Percentiles rank a stretch among this genome's conserved stretches.
Evolutionary conservation across 2,888 invertebrate genomes (phyloP).

Genomic region (Orchesella flavescens): DNA sequence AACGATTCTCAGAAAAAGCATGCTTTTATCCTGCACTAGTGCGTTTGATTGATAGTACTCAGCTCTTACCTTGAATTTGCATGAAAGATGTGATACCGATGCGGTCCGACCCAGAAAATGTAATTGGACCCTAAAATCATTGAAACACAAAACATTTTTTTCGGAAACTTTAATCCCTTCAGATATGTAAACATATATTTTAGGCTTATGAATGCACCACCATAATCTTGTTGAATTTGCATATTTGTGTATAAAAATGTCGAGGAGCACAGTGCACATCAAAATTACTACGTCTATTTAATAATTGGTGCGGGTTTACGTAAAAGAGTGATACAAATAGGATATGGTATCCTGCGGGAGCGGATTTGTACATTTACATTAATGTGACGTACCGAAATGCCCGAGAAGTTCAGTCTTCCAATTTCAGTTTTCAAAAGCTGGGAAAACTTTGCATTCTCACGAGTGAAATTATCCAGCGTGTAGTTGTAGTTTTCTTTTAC

Average conservation of each 20-base stretch:
- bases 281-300: too few relatives aligned
- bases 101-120: conserved; percentile 90
- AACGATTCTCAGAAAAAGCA: background rate
- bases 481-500: conserved; percentile 75
- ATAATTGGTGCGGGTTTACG: too few relatives aligned
- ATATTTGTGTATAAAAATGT: too few relatives aligned
- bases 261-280: too few relatives aligned
- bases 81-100: conserved; percentile 90
- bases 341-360: too few relatives aligned
- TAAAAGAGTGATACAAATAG: too few relatives aligned
- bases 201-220: too few relatives aligned
- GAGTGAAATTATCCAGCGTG: conserved; percentile 81
- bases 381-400: conserved; percentile 84
- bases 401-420: conserved; percentile 84
- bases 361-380: too few relatives aligned
- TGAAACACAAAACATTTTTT: conserved; percentile 73
- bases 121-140: conserved; percentile 85
- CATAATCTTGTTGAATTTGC: too few relatives aligned
- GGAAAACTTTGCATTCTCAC: conserved; percentile 83
- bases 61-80: conserved; percentile 86
- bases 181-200: background rate
- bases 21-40: background rate
- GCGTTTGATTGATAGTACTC: background rate
- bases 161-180: background rate
- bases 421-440: conserved; percentile 83